Percentiles rank a stretch among this genome's conserved stretches.
Conservation (phyloP, 2,888 invertebrate genomes). For the Diplolepis rosae region DNA sequence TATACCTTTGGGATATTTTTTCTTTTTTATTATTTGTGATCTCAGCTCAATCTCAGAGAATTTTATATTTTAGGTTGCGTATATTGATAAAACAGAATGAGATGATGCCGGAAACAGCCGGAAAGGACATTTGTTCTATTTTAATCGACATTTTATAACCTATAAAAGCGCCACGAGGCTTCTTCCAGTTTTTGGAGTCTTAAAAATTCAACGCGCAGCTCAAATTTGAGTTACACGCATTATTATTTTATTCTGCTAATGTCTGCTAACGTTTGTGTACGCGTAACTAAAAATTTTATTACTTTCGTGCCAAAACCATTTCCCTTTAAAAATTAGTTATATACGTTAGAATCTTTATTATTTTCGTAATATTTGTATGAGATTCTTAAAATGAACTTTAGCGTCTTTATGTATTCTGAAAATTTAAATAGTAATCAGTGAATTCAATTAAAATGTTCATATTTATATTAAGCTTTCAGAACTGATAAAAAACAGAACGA, state of each 20-base stretch:
- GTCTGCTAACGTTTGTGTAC: neutral
- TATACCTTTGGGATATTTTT: neutral
- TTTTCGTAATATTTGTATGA: too few relatives aligned
- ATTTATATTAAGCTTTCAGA: too few relatives aligned
- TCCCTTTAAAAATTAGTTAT: neutral
- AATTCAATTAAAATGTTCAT: too few relatives aligned
- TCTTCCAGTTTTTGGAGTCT: slow-evolving; percentile 2
- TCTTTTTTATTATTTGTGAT: neutral
- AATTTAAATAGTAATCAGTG: too few relatives aligned
- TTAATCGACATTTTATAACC: neutral
- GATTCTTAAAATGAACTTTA: too few relatives aligned
- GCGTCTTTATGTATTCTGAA: too few relatives aligned
- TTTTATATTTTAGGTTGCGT: neutral
- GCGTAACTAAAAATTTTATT: neutral
- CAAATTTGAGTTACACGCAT: neutral
- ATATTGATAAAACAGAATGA: neutral
- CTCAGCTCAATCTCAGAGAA: neutral
- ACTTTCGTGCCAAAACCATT: neutral
- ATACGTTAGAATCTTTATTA: neutral
- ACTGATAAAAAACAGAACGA: too few relatives aligned
- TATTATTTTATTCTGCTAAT: neutral
- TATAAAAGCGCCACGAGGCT: neutral
- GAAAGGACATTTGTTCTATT: neutral
- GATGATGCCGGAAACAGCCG: neutral
- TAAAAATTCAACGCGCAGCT: slow-evolving; percentile 23